Percentiles rank a stretch among this genome's conserved stretches.
Evolutionary conservation across 2,888 invertebrate genomes (phyloP).

Genomic region (Spodoptera littoralis): DNA sequence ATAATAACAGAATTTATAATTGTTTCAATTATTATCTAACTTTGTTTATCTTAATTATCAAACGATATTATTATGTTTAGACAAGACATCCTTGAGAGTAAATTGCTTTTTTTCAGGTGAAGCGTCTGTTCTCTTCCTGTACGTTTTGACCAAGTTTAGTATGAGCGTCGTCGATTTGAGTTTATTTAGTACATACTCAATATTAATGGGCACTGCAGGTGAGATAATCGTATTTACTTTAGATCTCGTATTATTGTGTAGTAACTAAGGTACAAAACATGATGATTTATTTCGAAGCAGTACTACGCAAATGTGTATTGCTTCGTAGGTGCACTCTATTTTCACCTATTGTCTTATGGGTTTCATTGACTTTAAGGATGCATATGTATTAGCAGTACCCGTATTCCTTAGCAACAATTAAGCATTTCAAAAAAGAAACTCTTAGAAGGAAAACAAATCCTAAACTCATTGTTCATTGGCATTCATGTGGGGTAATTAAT

Average conservation of each 20-base stretch:
- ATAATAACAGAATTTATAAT: constrained; percentile 15
- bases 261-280: not conserved
- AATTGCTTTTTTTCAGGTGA: constrained; percentile 80
- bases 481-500: no score
- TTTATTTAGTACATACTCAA: constrained; percentile 83
- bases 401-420: no score
- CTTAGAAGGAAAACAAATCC: no score
- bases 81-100: constrained; percentile 9
- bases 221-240: constrained; percentile 23
- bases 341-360: no score
- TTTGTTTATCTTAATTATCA: constrained; percentile 8
- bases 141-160: constrained; percentile 82
- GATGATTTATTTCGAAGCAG: no score
- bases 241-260: not conserved
- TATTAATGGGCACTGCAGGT: constrained; percentile 86
- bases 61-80: no score
- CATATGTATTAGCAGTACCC: no score
- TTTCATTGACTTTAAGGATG: no score
- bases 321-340: no score
- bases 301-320: no score
- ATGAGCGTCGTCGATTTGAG: constrained; percentile 87
- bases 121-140: constrained; percentile 82
- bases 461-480: no score
- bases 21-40: not conserved
- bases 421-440: no score